Conservation (phyloP, 2,797 vertebrate species). For the Falco cherrug region DNA sequence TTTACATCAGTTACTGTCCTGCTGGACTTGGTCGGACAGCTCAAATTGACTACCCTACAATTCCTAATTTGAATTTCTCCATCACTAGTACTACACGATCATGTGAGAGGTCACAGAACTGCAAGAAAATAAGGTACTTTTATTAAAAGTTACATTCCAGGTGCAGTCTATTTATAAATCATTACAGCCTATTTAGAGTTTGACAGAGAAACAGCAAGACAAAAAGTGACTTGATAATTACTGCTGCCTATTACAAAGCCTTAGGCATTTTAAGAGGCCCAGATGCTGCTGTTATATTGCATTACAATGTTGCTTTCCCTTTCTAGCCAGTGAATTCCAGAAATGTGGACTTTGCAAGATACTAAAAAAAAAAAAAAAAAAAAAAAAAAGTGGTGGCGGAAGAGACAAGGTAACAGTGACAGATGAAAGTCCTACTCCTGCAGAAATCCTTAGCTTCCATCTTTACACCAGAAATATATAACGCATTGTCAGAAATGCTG, state of each 20-base stretch:
- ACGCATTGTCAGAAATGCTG: not conserved
- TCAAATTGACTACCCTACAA: not conserved
- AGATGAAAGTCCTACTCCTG: not conserved
- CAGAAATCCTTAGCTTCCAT: not conserved
- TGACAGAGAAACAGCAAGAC: not conserved
- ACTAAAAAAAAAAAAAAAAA: not conserved
- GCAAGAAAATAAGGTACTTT: not conserved
- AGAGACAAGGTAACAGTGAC: not conserved
- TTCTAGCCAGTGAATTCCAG: slow-evolving; percentile 3
- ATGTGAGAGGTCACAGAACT: rapidly evolving
- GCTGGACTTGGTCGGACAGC: not conserved
- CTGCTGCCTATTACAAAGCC: not conserved
- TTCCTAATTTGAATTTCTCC: not conserved
- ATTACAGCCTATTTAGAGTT: not conserved
- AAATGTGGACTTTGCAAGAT: not conserved
- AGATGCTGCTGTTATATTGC: not conserved
- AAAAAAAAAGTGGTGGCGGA: not conserved
- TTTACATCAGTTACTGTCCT: not conserved
- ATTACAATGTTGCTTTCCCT: not conserved
- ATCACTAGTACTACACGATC: not conserved
- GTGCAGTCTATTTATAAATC: not conserved
- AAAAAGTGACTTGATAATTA: not conserved
- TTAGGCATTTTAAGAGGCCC: not conserved
- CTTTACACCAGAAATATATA: not conserved
- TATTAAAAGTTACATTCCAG: not conserved